Conservation (phyloP, 2,797 vertebrate species). For the Phrynocephalus guinanensis region DNA sequence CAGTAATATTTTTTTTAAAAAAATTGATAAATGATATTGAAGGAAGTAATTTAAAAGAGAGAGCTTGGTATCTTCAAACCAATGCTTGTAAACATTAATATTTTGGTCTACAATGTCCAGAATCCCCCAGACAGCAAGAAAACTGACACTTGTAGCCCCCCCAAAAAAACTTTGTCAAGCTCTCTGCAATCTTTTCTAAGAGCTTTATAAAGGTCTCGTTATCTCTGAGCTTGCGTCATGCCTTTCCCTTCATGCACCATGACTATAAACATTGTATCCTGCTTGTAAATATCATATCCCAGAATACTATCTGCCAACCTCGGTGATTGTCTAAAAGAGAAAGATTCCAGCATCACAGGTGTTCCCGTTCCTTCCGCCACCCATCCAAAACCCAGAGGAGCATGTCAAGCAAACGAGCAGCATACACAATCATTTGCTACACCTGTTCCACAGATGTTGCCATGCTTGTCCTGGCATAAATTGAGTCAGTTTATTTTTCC, state of each 20-base stretch:
- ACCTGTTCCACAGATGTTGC: constrained; percentile 27
- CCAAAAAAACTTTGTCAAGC: no score
- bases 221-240: not conserved
- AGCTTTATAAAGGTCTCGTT: no score
- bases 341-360: not conserved
- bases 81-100: no score
- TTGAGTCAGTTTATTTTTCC: constrained; percentile 18
- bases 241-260: not conserved
- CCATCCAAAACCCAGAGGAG: not conserved
- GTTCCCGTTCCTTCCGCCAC: not conserved
- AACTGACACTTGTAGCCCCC: no score
- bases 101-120: no score
- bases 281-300: not conserved
- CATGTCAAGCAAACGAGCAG: not conserved
- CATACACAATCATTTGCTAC: not conserved
- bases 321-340: not conserved
- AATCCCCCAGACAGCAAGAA: no score
- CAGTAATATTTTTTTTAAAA: no score
- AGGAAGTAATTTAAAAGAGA: no score
- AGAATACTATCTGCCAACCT: not conserved
- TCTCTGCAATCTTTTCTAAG: no score
- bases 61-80: no score
- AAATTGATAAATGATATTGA: no score
- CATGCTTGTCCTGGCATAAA: not conserved
- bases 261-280: not conserved